Conservation (phyloP, 2,888 invertebrate genomes). For the Perizoma affinitatum region DNA sequence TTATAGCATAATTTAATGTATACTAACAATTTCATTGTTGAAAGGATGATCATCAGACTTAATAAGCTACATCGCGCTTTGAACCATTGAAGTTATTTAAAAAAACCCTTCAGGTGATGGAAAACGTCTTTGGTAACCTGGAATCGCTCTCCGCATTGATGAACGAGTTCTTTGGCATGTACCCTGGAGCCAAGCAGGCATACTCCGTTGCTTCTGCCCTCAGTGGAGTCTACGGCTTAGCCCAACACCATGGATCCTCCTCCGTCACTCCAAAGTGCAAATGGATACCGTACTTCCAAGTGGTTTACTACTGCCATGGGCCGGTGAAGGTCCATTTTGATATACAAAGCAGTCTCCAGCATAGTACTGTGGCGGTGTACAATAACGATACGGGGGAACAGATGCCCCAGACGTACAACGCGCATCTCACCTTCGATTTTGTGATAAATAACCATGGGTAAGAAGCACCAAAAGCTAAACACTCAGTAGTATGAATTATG, state of each 20-base stretch:
- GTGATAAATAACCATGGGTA: slow-evolving; percentile 63
- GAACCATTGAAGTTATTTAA: too few species aligned
- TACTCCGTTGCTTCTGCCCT: slow-evolving; percentile 71
- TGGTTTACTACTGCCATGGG: slow-evolving; percentile 65
- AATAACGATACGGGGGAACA: slow-evolving; percentile 64
- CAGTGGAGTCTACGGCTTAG: slow-evolving; percentile 57
- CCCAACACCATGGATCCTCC: slow-evolving; percentile 55
- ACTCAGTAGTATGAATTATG: too few species aligned
- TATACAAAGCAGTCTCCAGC: slow-evolving; percentile 54
- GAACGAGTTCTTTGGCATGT: slow-evolving; percentile 73
- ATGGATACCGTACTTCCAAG: slow-evolving; percentile 75
- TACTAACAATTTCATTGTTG: too few species aligned
- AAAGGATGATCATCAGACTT: too few species aligned
- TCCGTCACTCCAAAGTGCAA: slow-evolving; percentile 56
- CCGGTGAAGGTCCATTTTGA: slow-evolving; percentile 71
- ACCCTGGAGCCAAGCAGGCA: slow-evolving; percentile 61
- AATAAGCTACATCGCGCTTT: too few species aligned
- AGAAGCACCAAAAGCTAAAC: slow-evolving; percentile 29
- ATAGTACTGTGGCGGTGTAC: slow-evolving; percentile 59
- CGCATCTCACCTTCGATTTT: slow-evolving; percentile 66
- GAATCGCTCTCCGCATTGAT: slow-evolving; percentile 65
- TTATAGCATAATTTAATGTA: too few species aligned
- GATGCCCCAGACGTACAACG: slow-evolving; percentile 62
- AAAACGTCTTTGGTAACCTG: slow-evolving; percentile 63
- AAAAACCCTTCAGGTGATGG: slow-evolving; percentile 57